A percentile compares a stretch with the other conserved stretches of the same genome.
Evolutionary conservation across 30 jellyfish, hydroid and myxozoan genomes (phyloP).

Genomic region (Chrysaora quinquecirrha): DNA sequence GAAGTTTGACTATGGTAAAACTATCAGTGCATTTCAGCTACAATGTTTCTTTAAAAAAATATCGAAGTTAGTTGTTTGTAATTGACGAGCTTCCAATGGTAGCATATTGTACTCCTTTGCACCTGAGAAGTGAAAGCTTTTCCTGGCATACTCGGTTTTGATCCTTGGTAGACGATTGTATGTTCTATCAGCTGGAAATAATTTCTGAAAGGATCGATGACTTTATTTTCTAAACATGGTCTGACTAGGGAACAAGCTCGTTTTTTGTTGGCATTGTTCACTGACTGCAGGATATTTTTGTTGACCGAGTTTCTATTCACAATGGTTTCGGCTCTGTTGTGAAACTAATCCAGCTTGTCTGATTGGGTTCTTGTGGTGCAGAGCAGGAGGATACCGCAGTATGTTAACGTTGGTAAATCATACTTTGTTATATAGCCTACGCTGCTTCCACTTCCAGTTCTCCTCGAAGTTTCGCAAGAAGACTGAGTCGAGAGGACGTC

Average conservation of each 20-base stretch:
- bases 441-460: constrained; percentile 48
- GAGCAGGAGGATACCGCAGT: constrained; percentile 59
- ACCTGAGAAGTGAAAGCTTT: constrained; percentile 10
- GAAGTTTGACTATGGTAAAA: neutral
- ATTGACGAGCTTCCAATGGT: constrained; percentile 26
- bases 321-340: constrained; percentile 26
- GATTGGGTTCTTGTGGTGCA: constrained; percentile 43
- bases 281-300: constrained; percentile 29
- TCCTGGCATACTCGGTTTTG: constrained; percentile 10
- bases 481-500: constrained; percentile 41
- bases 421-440: neutral
- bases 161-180: constrained; percentile 13
- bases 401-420: constrained; percentile 60
- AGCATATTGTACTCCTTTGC: constrained; percentile 34
- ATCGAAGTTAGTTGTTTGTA: neutral
- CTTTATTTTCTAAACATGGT: neutral
- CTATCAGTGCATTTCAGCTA: constrained; percentile 10
- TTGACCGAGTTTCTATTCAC: constrained; percentile 35
- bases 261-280: constrained; percentile 27
- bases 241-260: constrained; percentile 28
- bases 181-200: constrained; percentile 32
- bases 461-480: constrained; percentile 43
- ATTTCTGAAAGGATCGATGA: neutral
- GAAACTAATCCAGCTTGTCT: neutral
- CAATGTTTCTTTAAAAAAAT: constrained; percentile 18